phyloP scores from a whole-genome alignment of 1,140 invertebrate species.

The Tetramorium parvispinum region DNA sequence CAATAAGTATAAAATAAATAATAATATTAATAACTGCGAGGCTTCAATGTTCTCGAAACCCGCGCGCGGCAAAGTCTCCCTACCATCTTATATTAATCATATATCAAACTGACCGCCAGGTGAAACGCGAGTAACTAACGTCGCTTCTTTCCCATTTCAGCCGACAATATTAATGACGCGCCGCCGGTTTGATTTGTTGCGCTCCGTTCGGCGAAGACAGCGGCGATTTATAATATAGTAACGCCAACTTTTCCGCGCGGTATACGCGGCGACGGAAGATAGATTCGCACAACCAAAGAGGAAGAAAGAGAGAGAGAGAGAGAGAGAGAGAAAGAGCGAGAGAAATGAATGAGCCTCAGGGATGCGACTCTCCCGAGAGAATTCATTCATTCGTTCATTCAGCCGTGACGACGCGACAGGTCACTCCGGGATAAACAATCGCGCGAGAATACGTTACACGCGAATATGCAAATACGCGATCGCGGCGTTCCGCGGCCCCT shows the following conservation, averaged over 20 bases:
- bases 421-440: constrained; percentile 28
- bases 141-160: not conserved
- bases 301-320: constrained; percentile 39
- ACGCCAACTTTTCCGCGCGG: constrained; percentile 18
- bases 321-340: constrained; percentile 30
- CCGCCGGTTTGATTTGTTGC: constrained; percentile 23
- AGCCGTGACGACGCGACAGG: not conserved
- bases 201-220: not conserved
- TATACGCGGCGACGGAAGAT: constrained; percentile 39
- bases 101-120: not conserved
- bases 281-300: not conserved
- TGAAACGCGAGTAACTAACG: not conserved
- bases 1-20: not conserved
- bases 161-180: constrained; percentile 14
- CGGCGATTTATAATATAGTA: constrained; percentile 35
- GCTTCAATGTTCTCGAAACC: not conserved
- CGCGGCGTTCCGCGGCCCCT: not conserved
- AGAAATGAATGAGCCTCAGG: constrained; percentile 68
- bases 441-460: not conserved
- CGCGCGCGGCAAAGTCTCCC: not conserved
- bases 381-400: constrained; percentile 34
- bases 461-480: not conserved
- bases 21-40: constrained; percentile 3
- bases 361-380: not conserved
- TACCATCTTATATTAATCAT: not conserved